phyloP scores from a whole-genome alignment of 2,113 vertebrate species.

The Naja naja region DNA sequence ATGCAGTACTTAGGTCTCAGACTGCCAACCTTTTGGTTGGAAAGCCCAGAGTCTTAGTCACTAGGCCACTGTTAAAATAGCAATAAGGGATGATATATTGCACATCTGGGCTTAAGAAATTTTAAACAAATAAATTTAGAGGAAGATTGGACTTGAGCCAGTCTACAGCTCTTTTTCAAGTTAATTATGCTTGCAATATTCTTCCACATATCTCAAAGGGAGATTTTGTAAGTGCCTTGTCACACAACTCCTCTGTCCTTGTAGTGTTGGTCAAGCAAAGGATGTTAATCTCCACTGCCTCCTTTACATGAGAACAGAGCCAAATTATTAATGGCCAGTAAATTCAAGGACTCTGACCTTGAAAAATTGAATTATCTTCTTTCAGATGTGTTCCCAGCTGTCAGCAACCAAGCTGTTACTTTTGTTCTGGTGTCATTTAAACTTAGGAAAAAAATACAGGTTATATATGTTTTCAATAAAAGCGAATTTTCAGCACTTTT shows the following conservation, averaged over 20 bases:
- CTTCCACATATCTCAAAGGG: neutral
- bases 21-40: neutral
- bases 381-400: neutral
- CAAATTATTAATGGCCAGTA: neutral
- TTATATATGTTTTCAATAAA: neutral
- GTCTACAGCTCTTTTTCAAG: neutral
- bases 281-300: neutral
- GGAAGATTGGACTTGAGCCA: slow-evolving; percentile 24
- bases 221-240: neutral
- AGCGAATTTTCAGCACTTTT: neutral
- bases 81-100: neutral
- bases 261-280: neutral
- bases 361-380: neutral
- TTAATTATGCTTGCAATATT: neutral
- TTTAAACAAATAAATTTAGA: neutral
- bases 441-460: neutral
- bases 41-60: neutral
- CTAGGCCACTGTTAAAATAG: neutral
- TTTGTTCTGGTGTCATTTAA: neutral
- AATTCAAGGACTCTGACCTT: neutral
- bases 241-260: neutral
- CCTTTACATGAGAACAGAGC: neutral
- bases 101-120: neutral
- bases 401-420: neutral
- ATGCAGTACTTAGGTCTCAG: neutral